Base-by-base conservation (phyloP, 2,113 vertebrate genomes). In the Thamnophis sirtalis region DNA sequence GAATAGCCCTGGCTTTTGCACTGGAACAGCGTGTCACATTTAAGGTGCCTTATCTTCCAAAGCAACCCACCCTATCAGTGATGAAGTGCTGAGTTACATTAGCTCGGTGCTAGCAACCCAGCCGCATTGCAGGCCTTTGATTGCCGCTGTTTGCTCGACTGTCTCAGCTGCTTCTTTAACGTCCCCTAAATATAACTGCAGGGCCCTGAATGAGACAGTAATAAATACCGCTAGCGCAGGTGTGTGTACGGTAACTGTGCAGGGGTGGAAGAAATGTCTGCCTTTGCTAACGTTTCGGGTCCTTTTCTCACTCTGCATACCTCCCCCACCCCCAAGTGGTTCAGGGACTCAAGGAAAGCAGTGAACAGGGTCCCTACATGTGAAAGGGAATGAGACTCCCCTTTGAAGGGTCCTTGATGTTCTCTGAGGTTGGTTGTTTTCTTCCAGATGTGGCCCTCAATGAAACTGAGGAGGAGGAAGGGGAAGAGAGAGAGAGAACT, bases 81-180 rank as follows among this genome's bases (percentile, higher is more conserved):
- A 60, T 95, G 95, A 96, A 9, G 73, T 63, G 90, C 87, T 87
- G 88, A 96, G 80, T 60, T 55, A 93, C 93, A 87, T 96, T 95
- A 95, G 89, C 95, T 93, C 9, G 33, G 94, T 0, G 19, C 90
- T 28, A 68, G 86, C 91, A 93, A 94, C 5, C 88, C 2, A 33
- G 92, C 84, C 55, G 4, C 19, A 2, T 94, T 55, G 51, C 84
- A 94, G 93, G 89, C 68, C 5, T 86, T 93, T 84, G 15, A 93
- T 94, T 90, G 89, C 93, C n/a, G 0, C 24, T 92, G 94, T 90
- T 93, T 94, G 89, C 92, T 97, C 94, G 94, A 92, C 87, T 89
- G 53, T 68, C 89, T 93, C 87, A 10, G 63, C 88, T 73, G 51
- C 88, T 17, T 89, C 92, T 93, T 94, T 94, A 73, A 89, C 0